phyloP scores from a whole-genome alignment of 2,113 vertebrate species.

The Tachycineta bicolor region DNA sequence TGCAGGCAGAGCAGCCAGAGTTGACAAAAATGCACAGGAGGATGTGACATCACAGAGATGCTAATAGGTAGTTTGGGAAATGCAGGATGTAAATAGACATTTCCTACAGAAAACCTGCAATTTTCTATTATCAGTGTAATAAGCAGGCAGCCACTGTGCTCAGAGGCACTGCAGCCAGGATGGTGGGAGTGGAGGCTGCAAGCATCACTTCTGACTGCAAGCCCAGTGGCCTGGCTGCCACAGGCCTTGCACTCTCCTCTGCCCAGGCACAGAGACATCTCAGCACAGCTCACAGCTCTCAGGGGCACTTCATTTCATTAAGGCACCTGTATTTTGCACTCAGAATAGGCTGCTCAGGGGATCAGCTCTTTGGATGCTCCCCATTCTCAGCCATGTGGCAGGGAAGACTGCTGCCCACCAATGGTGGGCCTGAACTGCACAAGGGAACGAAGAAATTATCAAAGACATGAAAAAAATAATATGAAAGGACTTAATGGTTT shows the following conservation, averaged over 20 bases:
- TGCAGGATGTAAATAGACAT: constrained; percentile 63
- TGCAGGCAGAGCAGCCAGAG: background rate
- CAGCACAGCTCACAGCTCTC: background rate
- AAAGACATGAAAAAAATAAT: background rate
- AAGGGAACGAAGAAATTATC: background rate
- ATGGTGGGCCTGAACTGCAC: background rate
- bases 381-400: background rate
- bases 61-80: constrained; percentile 64
- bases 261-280: background rate
- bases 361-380: background rate
- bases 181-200: background rate
- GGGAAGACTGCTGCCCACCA: background rate
- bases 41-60: constrained; percentile 52
- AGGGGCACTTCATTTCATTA: background rate
- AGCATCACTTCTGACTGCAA: background rate
- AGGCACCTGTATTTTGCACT: background rate
- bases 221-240: background rate
- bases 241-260: background rate
- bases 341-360: background rate
- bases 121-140: constrained; percentile 68
- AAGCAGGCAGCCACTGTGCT: constrained; percentile 28
- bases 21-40: background rate
- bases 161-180: background rate
- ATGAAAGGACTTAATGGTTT: background rate
- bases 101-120: constrained; percentile 59